These are phyloP conservation scores for Sinopyrophorus schimmeli DNA, from an alignment of 2,888 invertebrate species.

Conservation along the genomic window DNA sequence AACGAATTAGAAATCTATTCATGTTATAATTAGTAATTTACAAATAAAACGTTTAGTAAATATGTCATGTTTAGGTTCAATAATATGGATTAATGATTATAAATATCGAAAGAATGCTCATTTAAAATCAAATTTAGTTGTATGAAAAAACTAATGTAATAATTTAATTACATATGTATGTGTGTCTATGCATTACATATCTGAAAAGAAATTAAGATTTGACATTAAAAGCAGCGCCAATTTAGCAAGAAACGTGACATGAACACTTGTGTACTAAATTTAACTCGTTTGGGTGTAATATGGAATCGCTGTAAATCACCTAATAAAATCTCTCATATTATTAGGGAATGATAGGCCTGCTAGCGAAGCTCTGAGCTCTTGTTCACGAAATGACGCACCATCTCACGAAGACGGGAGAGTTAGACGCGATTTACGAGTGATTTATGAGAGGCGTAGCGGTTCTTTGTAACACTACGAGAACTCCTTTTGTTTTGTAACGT, in stretches of 20 bases:
- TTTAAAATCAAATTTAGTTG: no score
- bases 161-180: no score
- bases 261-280: constrained; percentile 17
- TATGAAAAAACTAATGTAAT: no score
- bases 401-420: constrained; percentile 29
- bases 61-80: no score
- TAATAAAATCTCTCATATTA: constrained; percentile 25
- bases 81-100: no score
- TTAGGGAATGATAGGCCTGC: constrained; percentile 23
- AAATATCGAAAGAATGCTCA: no score
- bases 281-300: constrained; percentile 17
- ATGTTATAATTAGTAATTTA: no score
- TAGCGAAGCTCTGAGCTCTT: constrained; percentile 18
- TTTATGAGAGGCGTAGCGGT: constrained; percentile 26
- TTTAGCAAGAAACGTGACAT: no score
- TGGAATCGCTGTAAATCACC: constrained; percentile 26
- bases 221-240: no score
- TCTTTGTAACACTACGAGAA: constrained; percentile 16
- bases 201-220: constrained; percentile 3
- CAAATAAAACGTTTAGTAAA: no score
- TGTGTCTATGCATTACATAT: no score
- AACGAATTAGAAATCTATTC: no score
- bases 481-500: constrained; percentile 22
- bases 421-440: constrained; percentile 29
- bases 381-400: constrained; percentile 26